Conservation (phyloP, 2,797 vertebrate species). For the Takifugu rubripes region DNA sequence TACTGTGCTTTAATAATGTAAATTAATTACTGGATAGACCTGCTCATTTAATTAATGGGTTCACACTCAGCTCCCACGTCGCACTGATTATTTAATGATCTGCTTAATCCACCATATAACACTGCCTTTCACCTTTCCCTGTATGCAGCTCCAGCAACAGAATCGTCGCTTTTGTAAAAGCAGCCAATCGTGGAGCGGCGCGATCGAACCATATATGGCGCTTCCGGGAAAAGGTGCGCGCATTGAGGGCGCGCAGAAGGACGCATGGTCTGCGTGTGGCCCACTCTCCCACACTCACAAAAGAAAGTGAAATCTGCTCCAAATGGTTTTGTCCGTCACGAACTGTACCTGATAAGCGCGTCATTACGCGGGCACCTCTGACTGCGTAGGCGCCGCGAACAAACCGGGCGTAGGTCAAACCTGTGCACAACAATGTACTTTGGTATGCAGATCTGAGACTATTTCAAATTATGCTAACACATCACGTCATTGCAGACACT, state of each 20-base stretch:
- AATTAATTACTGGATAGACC: too few species aligned
- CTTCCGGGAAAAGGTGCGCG: constrained; percentile 62
- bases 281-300: constrained; percentile 28
- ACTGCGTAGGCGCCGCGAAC: neutral
- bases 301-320: constrained; percentile 49
- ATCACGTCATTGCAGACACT: neutral
- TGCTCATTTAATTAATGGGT: too few species aligned
- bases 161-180: constrained; percentile 41
- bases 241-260: constrained; percentile 32
- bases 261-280: constrained; percentile 29
- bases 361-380: constrained; percentile 14
- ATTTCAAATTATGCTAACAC: neutral
- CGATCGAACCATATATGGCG: constrained; percentile 71
- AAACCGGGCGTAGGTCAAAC: neutral
- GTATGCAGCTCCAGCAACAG: constrained; percentile 60
- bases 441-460: neutral
- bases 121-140: constrained; percentile 36
- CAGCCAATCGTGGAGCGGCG: constrained; percentile 64
- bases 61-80: constrained; percentile 4
- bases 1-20: too few species aligned
- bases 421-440: neutral
- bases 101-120: constrained; percentile 19
- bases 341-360: constrained; percentile 30
- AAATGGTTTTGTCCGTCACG: constrained; percentile 16
- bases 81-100: constrained; percentile 18